Base-by-base conservation (phyloP, 2,888 invertebrate species). In the Pogonocherus hispidulus region DNA sequence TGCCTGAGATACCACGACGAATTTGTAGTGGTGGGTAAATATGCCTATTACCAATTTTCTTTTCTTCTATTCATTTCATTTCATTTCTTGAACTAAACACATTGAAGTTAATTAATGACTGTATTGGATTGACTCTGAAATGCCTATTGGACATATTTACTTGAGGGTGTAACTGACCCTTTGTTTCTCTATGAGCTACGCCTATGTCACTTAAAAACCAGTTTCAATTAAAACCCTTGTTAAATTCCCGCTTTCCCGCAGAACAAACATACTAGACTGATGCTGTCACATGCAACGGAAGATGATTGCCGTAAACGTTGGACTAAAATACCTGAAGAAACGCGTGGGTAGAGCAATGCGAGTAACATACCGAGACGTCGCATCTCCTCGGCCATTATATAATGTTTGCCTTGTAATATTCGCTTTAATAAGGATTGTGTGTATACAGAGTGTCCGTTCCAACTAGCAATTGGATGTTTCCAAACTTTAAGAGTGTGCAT, bases 371-470 rank as follows among this genome's bases (percentile, higher is more conserved):
- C 65, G 32, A 32, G 32, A 65, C 37, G 20, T 46, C 18, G 55
- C 56, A 49, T 65, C 56, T 52, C 37, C 41, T 18, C 66, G 22
- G 59, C 52, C 59, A 66, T 66, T 59, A 66, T 59, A 59, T 66
- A 66, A 59, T 59, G 44, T 57, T 57, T n/a, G 16, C 41, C 41
- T 46, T 59, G 64, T 73, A 71, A 73, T 75, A 75, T 72, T 70
- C 57, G 70, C 69, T 73, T 73, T 75, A 75, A 75, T 75, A 73
- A 75, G 75, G 59, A 55, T 54, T 55, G 64, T 74, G 72, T 74
- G 72, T 75, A 74, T 74, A 63, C 32, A 9, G 8, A 11, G 32
- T 32, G 32, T 32, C 32, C 8, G 32, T 2, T 8, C 9, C 8
- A 8, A 27, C 1, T 27, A 2, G 32, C 11, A 2, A n/a, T n/a